Evolutionary conservation across 2,888 invertebrate genomes (phyloP).

Genomic region (Tenthredo scrophulariae): DNA sequence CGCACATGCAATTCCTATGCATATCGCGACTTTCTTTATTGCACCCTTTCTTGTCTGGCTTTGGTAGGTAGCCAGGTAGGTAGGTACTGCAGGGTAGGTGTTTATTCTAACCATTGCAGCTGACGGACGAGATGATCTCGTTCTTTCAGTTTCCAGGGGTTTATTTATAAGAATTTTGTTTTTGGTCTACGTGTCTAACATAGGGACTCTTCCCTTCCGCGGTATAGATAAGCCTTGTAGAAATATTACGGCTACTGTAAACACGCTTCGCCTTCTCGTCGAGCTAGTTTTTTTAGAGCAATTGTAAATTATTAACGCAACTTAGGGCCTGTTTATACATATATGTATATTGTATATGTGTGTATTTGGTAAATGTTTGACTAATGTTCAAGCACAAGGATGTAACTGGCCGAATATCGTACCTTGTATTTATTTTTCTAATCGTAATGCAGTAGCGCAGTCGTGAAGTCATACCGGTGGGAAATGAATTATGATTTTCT

Average conservation of each 20-base stretch:
- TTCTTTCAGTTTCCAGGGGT: background rate
- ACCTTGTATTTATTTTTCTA: constrained; percentile 9
- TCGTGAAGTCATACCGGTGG: background rate
- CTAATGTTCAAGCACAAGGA: background rate
- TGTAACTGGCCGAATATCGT: background rate
- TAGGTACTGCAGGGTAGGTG: background rate
- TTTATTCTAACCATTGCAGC: background rate
- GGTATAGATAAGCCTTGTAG: background rate
- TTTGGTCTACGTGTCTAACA: background rate
- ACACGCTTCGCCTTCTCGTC: background rate
- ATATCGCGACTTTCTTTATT: constrained; percentile 72
- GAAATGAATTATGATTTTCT: background rate
- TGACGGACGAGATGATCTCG: background rate
- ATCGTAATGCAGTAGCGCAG: background rate
- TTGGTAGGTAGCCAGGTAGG: background rate
- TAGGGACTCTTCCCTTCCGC: background rate
- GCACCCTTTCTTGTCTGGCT: background rate
- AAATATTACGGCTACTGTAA: background rate
- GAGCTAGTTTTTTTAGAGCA: constrained; percentile 8
- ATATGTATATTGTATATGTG: background rate
- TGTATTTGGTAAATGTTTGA: background rate
- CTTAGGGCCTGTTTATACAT: background rate
- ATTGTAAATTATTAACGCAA: constrained; percentile 16
- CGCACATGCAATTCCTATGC: constrained; percentile 70
- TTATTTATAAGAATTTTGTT: background rate